A percentile compares a stretch with the other conserved stretches of the same genome.
phyloP scores from a whole-genome alignment of 2,888 invertebrate species.

The Neoscelio sp. region DNA sequence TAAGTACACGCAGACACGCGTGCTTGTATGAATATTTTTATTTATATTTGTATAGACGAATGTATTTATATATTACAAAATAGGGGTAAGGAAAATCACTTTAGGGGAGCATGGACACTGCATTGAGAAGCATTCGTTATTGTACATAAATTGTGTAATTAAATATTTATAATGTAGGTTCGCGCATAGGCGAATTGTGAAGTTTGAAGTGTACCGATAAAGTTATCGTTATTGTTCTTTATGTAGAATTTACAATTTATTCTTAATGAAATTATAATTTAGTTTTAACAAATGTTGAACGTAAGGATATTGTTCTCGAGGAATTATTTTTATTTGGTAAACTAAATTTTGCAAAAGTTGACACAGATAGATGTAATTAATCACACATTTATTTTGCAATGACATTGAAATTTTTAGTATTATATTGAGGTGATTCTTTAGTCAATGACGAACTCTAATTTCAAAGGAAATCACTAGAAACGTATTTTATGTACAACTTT shows the following conservation, averaged over 20 bases:
- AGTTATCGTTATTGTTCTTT: constrained; percentile 10
- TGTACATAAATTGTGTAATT: constrained; percentile 3
- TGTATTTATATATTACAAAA: constrained; percentile 40
- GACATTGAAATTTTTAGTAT: background rate
- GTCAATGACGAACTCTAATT: too few species aligned
- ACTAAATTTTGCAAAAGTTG: constrained; percentile 31
- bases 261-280: background rate
- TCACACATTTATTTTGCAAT: constrained; percentile 6
- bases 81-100: constrained; percentile 12
- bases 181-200: too few species aligned
- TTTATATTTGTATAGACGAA: constrained; percentile 51
- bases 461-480: too few species aligned
- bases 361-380: too few species aligned
- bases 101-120: background rate
- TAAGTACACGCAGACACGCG: background rate
- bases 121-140: background rate
- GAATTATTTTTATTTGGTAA: background rate
- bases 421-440: too few species aligned
- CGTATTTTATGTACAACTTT: too few species aligned
- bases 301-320: background rate
- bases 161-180: constrained; percentile 1
- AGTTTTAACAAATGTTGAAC: background rate
- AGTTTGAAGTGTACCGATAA: too few species aligned
- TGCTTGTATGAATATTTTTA: constrained; percentile 37
- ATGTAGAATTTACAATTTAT: constrained; percentile 12